Evolutionary conservation across 1,140 invertebrate genomes (phyloP), one percentile per base, ranked within the genome.

Genomic region (Ceratitis capitata): DNA sequence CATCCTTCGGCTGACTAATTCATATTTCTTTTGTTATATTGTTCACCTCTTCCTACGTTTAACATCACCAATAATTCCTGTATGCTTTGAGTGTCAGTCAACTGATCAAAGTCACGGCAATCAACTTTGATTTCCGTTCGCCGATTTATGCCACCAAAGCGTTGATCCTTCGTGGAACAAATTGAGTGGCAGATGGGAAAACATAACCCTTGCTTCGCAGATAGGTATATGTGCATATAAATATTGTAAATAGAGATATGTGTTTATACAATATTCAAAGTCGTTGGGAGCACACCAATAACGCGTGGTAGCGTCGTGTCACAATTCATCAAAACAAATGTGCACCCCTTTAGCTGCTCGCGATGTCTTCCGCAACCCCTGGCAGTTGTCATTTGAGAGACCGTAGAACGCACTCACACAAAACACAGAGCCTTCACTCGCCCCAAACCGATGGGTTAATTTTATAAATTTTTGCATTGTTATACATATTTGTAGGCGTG

Each of bases 401-500:
- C n/a, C 1, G n/a, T 10, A 19, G 39, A 47, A 23, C 69, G 32
- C 32, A 5, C 32, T 29, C 5, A 4, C 6, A 23, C n/a, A 42
- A 2, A 45, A 82, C 12, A 29, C 12, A n/a, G 47, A 83, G 39
- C 83, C 51, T 14, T 58, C 35, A 84, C 51, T 84, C 61, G 51
- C 32, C 39, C 39, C 39, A n/a, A 32, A 39, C 5, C 69, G 56
- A 84, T 14, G 83, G 51, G 83, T 84, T 84, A 84, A 84, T 84
- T 84, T 84, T 56, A 84, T 84, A 84, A 84, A 84, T 84, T 56
- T 78, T 45, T 78, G 42, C 69, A 78, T 78, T 78, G 69, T 78
- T 78, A 45, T 78, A 78, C 39, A 45, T 56, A 12, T 47, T n/a
- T 64, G 69, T 78, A 12, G 69, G 69, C 69, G 69, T 78, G 69